Conservation (phyloP, 2,888 invertebrate species). For the Cynaeus angustus region DNA sequence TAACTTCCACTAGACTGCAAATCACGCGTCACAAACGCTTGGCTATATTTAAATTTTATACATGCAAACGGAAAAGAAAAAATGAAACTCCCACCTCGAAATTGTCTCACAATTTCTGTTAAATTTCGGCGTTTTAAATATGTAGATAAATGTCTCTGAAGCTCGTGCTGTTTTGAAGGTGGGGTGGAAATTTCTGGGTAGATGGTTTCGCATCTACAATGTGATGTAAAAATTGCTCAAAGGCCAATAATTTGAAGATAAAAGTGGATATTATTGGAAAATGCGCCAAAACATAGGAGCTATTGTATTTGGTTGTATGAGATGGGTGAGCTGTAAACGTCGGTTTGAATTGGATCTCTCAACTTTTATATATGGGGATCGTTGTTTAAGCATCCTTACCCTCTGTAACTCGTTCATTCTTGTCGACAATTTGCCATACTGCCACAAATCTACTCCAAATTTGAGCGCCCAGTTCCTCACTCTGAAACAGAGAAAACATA, state of each 20-base stretch:
- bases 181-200: not conserved
- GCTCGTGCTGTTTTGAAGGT: not conserved
- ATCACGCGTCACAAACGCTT: not conserved
- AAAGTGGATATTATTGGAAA: slow-evolving; percentile 11
- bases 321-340: slow-evolving; percentile 17
- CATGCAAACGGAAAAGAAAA: no score
- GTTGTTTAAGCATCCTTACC: slow-evolving; percentile 74
- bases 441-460: slow-evolving; percentile 93
- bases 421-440: slow-evolving; percentile 89
- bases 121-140: no score
- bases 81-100: no score
- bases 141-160: no score
- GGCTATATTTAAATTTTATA: no score
- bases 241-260: slow-evolving; percentile 18
- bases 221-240: slow-evolving; percentile 20
- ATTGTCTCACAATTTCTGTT: no score
- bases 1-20: slow-evolving; percentile 31
- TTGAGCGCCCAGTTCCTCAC: slow-evolving; percentile 94
- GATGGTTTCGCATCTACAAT: not conserved
- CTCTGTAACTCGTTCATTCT: slow-evolving; percentile 91
- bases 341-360: slow-evolving; percentile 16
- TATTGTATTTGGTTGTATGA: slow-evolving; percentile 16
- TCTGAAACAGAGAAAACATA: slow-evolving; percentile 73
- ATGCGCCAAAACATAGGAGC: slow-evolving; percentile 3
- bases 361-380: slow-evolving; percentile 18